Percentiles rank a stretch among this genome's conserved stretches.
These are phyloP conservation scores for Heliocidaris tuberculata DNA, from an alignment of 35 echinoderm and acorn worm species.

Conservation along the genomic window DNA sequence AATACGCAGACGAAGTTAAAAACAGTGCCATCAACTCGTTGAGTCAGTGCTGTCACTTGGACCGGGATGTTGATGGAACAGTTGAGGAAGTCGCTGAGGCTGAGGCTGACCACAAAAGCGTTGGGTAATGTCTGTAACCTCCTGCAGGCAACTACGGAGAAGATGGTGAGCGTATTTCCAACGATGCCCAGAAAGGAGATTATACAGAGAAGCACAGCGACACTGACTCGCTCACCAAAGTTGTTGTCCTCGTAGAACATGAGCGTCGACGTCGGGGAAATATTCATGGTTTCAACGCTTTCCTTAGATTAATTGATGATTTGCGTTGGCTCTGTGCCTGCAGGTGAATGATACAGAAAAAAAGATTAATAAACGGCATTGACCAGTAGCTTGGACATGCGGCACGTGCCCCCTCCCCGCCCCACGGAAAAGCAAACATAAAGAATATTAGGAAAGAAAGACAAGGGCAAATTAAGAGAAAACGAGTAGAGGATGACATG, in stretches of 20 bases:
- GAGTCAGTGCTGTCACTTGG: not conserved
- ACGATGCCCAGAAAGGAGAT: slow-evolving; percentile 46
- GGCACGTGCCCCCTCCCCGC: not conserved
- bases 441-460: not conserved
- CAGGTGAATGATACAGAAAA: not conserved
- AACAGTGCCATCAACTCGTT: not conserved
- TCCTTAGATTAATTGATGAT: not conserved
- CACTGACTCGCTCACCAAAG: not conserved
- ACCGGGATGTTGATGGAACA: not conserved
- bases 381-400: not conserved
- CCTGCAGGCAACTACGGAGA: slow-evolving; percentile 49
- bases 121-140: slow-evolving; percentile 59
- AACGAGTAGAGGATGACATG: too few species aligned
- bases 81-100: slow-evolving; percentile 57
- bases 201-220: not conserved
- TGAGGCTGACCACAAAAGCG: slow-evolving; percentile 61
- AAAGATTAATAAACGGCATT: not conserved
- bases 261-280: not conserved
- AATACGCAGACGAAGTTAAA: slow-evolving; percentile 8
- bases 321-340: not conserved
- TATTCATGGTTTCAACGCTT: not conserved
- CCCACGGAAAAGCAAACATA: not conserved
- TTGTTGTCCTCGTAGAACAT: not conserved
- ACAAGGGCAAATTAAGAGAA: not conserved
- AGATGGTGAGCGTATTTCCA: slow-evolving; percentile 54